Base-by-base conservation (phyloP, 2,888 invertebrate genomes). In the Nipponacmea schrenckii region DNA sequence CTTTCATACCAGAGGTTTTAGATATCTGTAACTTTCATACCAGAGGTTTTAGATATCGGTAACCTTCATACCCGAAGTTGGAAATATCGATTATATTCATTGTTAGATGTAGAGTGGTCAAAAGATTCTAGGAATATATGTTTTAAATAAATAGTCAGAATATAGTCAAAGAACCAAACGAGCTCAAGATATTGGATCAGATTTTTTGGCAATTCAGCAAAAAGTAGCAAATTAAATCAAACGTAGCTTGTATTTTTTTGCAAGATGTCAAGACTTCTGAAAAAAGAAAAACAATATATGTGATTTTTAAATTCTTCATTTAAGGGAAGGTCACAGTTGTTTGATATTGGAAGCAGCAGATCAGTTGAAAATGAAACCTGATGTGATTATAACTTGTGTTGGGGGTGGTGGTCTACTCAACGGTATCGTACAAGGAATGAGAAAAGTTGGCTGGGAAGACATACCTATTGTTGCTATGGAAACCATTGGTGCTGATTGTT, bases 391-490 rank as follows among this genome's bases (percentile, higher is more conserved):
- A 17, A 81, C 87, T 1, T 87, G 89, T 67, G 91, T 91, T 17
- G 91, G 91, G 20, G 91, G 91, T 2, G 91, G 91, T 1, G 91
- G 91, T 0, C 81, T 91, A 26, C 74, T 90, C 39, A 81, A 83
- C 69, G 91, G 91, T 15, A 70, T 85, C 2, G 69, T 87, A n/a
- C 77, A 83, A 64, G 85, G 85, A 2, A 81, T 90, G 81, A 77
- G 84, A 64, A 77, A 79, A 31, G 85, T 84, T 3, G 89, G 88
- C 27, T 87, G 88, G 89, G 74, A 79, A 20, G 85, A 89, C 70
- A 89, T 90, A 39, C 89, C 90, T 5, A 79, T 91, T 10, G 72
- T 91, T 50, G 89, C 90, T 67, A 88, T 91, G 89, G 91, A 91
- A 81, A 91, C 91, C 5, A 79, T 80, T 15, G 91, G 91, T 1